Percentiles rank a stretch among this genome's conserved stretches.
phyloP scores from a whole-genome alignment of 2,888 invertebrate genomes.

The Chrysolina oricalcia region DNA sequence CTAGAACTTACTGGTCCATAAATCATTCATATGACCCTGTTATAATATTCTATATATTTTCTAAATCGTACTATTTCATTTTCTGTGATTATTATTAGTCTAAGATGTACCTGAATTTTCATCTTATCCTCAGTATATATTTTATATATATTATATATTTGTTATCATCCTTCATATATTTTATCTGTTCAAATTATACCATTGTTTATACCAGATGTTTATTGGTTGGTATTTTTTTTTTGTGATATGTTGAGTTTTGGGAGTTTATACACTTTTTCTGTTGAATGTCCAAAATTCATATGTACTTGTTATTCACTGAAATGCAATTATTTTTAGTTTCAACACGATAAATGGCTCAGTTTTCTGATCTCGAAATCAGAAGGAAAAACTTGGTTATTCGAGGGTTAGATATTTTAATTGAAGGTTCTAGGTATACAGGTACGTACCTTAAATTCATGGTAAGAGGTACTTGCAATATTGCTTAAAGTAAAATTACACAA shows the following conservation, averaged over 20 bases:
- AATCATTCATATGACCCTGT: neutral
- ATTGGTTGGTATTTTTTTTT: neutral
- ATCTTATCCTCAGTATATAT: neutral
- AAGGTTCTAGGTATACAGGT: too few species aligned
- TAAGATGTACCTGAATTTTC: conserved; percentile 53
- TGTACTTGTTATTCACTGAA: too few species aligned
- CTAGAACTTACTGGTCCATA: neutral
- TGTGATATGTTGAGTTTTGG: neutral
- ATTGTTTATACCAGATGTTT: neutral
- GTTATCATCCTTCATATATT: conserved; percentile 4
- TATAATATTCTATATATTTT: neutral
- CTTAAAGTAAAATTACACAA: too few species aligned
- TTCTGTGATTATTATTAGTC: conserved; percentile 55
- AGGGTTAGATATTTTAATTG: too few species aligned
- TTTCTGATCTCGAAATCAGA: too few species aligned
- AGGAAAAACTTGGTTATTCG: too few species aligned
- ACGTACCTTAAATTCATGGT: too few species aligned
- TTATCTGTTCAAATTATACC: neutral
- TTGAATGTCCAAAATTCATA: neutral
- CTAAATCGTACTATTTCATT: conserved; percentile 37
- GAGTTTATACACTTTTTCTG: neutral
- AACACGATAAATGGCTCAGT: too few species aligned
- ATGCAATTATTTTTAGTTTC: too few species aligned
- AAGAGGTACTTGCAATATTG: too few species aligned
- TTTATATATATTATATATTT: neutral